Percentiles rank a stretch among this genome's conserved stretches.
Evolutionary conservation across 2,113 vertebrate species (phyloP).

Genomic region (Protobothrops mucrosquamatus): DNA sequence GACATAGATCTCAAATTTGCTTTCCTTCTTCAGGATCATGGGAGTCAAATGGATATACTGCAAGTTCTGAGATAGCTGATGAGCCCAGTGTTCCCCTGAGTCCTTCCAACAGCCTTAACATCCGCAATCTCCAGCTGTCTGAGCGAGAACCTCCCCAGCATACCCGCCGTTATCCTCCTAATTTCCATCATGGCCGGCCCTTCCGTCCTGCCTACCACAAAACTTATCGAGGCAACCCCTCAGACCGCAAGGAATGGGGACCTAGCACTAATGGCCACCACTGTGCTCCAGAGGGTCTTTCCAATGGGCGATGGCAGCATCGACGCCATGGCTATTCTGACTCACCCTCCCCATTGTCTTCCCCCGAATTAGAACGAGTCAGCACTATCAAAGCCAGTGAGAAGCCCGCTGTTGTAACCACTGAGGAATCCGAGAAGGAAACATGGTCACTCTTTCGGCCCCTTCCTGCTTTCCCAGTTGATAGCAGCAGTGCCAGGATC

Average conservation of each 20-base stretch:
- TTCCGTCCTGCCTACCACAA: slow-evolving; percentile 39
- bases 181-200: slow-evolving; percentile 24
- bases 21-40: slow-evolving; percentile 68
- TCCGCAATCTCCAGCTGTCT: slow-evolving; percentile 78
- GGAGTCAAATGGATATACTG: slow-evolving; percentile 73
- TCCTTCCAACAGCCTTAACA: slow-evolving; percentile 75
- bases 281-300: slow-evolving; percentile 17
- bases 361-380: slow-evolving; percentile 10
- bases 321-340: slow-evolving; percentile 58
- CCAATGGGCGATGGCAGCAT: slow-evolving; percentile 46
- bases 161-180: slow-evolving; percentile 52
- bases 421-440: slow-evolving; percentile 67
- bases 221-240: slow-evolving; percentile 25
- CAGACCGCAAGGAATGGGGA: slow-evolving; percentile 40
- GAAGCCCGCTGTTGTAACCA: slow-evolving; percentile 49
- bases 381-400: slow-evolving; percentile 46
- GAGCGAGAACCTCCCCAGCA: slow-evolving; percentile 66
- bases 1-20: slow-evolving; percentile 53
- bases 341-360: slow-evolving; percentile 48
- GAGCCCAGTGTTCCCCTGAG: slow-evolving; percentile 63
- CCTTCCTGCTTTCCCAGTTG: slow-evolving; percentile 80
- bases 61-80: slow-evolving; percentile 59
- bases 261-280: slow-evolving; percentile 33
- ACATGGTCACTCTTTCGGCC: slow-evolving; percentile 76
- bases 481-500: slow-evolving; percentile 83